Conservation (phyloP, 1,140 invertebrate species). For the Tetragnatha versicolor region DNA sequence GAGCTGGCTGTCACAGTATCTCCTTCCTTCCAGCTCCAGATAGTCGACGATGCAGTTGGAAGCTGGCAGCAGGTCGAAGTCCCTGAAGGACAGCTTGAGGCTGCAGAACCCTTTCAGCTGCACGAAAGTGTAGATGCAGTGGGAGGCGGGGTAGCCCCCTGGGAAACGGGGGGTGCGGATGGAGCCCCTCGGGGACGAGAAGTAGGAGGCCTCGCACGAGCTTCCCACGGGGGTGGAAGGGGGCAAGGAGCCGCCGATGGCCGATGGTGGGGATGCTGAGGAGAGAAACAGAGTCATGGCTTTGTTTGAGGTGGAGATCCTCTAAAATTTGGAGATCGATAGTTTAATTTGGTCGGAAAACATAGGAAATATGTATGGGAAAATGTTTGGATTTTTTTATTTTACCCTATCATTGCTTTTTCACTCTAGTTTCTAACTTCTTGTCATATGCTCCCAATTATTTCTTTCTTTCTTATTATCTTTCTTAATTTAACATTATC, state of each 20-base stretch:
- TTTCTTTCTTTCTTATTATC: too few relatives aligned
- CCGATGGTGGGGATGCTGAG: background rate
- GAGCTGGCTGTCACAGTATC: conserved; percentile 55
- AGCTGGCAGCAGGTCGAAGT: conserved; percentile 56
- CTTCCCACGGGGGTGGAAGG: background rate
- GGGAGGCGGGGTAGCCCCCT: conserved; percentile 49
- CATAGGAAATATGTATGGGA: too few relatives aligned
- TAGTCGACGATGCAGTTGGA: conserved; percentile 57
- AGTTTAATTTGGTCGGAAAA: too few relatives aligned
- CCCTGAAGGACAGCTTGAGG: conserved; percentile 54
- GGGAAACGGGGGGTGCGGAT: conserved; percentile 56
- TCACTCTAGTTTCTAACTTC: too few relatives aligned
- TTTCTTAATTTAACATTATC: too few relatives aligned
- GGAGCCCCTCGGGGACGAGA: conserved; percentile 24
- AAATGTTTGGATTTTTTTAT: too few relatives aligned
- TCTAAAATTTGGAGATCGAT: too few relatives aligned
- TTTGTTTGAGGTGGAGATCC: too few relatives aligned
- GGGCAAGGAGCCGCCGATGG: background rate
- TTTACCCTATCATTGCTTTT: too few relatives aligned
- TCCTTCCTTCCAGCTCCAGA: conserved; percentile 57
- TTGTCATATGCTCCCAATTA: too few relatives aligned
- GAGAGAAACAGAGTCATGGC: background rate
- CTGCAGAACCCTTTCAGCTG: conserved; percentile 56
- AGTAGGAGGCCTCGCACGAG: conserved; percentile 49
- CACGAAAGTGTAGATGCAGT: conserved; percentile 56